Base-by-base conservation (phyloP, 2,797 vertebrate species). In the Morelia viridis region DNA sequence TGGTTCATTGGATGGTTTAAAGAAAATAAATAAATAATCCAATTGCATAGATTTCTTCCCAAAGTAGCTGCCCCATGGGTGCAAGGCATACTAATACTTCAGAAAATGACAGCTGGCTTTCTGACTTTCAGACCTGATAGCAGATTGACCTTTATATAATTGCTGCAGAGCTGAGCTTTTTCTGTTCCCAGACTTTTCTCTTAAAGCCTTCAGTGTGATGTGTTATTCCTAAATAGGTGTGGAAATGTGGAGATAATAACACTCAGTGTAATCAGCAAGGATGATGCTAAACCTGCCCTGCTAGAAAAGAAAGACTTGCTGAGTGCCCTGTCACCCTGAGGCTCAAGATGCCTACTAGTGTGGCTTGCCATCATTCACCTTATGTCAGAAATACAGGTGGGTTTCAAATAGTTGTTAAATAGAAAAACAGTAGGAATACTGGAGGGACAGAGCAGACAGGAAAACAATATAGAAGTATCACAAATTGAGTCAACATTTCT, bases 371-470 rank as follows among this genome's bases (percentile, higher is more conserved):
- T 80, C 35, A 71, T 60, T 58, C 35, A 28, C 50, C 61, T 57
- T 71, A 50, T 83, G 60, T 65, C 89, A 90, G 53, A 88, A 88
- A 93, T 65, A 62, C 53, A 65, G 84, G 89, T 24, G n/a, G 31
- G 24, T 83, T 90, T 90, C 24, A 58, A 61, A 86, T 85, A 19
- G 57, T 12, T 85, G 87, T 76, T 89, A 86, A 92, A 86, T 35
- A 76, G 87, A 91, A 89, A 62, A 64, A 86, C 57, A 85, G 80
- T 56, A 71, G 87, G 92, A 41, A 11, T 0, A 85, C 17, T 41
- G 26, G 22, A 89, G 64, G n/a, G 31, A 85, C 65, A 50, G 41
- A 76, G 24, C 41, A 91, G 31, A 31, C 57, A 0, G 87, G 41
- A 93, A 88, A 91, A 56, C 28, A 88, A 86, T 68, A n/a, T 17